Percentiles rank a stretch among this genome's conserved stretches.
phyloP scores from a whole-genome alignment of 2,888 invertebrate species.

The Resseliella maxima region DNA sequence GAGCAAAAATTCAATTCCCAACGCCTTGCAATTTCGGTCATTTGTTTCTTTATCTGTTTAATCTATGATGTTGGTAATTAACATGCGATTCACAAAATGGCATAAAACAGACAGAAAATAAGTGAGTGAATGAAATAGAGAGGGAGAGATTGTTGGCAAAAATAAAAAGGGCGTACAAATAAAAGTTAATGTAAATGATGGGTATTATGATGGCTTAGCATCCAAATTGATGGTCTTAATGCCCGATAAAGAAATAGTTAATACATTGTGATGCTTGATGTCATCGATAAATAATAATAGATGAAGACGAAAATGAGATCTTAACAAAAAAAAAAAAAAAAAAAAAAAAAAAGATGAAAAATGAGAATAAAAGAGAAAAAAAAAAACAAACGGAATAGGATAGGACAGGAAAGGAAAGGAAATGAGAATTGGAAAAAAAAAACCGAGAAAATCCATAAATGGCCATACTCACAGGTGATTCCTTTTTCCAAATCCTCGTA shows the following conservation, averaged over 20 bases:
- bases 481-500: slow-evolving; percentile 83
- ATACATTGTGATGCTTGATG: background rate
- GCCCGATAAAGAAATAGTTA: slow-evolving; percentile 21
- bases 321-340: background rate
- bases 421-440: background rate
- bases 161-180: slow-evolving; percentile 35
- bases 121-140: background rate
- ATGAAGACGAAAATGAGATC: background rate
- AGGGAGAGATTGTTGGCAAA: background rate
- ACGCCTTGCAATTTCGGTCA: slow-evolving; percentile 20
- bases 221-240: slow-evolving; percentile 21
- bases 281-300: background rate
- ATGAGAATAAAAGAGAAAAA: background rate
- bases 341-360: background rate
- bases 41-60: slow-evolving; percentile 37
- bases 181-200: slow-evolving; percentile 40
- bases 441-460: slow-evolving; percentile 14
- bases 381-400: background rate
- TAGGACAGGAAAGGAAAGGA: background rate
- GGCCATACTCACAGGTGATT: slow-evolving; percentile 76
- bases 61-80: slow-evolving; percentile 46
- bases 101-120: background rate
- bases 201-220: slow-evolving; percentile 23
- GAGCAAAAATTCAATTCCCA: background rate
- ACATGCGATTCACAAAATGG: background rate